These are phyloP conservation scores for Hipposideros larvatus DNA, from an alignment of 2,797 vertebrate species.

Conservation along the genomic window DNA sequence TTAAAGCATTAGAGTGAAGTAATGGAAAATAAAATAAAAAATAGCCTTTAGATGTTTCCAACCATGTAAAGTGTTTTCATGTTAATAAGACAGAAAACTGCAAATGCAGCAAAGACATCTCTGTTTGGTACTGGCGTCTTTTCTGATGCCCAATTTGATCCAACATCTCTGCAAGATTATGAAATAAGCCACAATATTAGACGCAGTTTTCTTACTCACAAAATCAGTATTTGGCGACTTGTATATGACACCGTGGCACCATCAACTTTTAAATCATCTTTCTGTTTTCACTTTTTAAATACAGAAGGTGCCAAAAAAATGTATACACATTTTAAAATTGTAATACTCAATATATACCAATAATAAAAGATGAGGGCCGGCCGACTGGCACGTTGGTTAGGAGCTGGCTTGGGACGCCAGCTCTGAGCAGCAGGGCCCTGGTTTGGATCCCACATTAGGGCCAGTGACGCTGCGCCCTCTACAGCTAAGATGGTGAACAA, in stretches of 20 bases:
- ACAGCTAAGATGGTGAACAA: no score
- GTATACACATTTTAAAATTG: no score
- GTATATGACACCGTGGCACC: neutral
- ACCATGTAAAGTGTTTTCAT: constrained; percentile 79
- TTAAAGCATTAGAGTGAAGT: constrained; percentile 69
- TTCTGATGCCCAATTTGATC: constrained; percentile 47
- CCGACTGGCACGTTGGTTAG: no score
- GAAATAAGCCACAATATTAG: constrained; percentile 34
- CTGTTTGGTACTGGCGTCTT: neutral
- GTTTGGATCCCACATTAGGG: no score
- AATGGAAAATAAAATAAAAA: constrained; percentile 79
- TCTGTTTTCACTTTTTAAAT: neutral
- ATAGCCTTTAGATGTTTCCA: constrained; percentile 80
- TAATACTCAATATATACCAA: no score
- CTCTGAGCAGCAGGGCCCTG: no score
- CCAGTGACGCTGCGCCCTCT: no score
- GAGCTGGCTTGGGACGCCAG: no score
- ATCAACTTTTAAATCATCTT: neutral
- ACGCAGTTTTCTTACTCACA: neutral
- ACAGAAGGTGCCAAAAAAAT: no score
- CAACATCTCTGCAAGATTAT: constrained; percentile 21
- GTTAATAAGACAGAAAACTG: constrained; percentile 80
- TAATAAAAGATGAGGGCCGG: no score
- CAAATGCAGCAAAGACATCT: constrained; percentile 69
- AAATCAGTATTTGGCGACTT: neutral